Evolutionary conservation across 2,797 vertebrate species (phyloP).

Genomic region (Poecilia gillii): DNA sequence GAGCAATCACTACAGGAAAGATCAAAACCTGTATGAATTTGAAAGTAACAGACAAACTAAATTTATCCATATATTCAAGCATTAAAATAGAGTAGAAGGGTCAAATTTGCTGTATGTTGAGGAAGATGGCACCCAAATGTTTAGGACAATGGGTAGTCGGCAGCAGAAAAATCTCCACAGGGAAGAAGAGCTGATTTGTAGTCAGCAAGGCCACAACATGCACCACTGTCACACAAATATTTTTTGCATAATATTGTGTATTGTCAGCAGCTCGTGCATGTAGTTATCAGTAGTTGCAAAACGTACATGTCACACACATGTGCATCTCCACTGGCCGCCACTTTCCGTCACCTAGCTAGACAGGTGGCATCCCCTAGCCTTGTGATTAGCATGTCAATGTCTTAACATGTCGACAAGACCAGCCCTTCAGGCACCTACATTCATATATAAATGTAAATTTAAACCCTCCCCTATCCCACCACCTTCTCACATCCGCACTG

Average conservation of each 20-base stretch:
- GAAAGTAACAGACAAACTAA: conserved; percentile 16
- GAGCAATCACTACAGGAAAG: neutral
- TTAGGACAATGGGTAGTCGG: conserved; percentile 17
- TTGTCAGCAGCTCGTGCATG: conserved; percentile 75
- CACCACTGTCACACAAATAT: conserved; percentile 59
- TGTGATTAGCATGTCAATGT: conserved; percentile 85
- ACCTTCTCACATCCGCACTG: conserved; percentile 47
- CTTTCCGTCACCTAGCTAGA: conserved; percentile 73
- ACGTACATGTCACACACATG: conserved; percentile 31
- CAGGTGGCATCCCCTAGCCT: conserved; percentile 79
- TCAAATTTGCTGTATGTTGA: conserved; percentile 16
- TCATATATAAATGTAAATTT: conserved; percentile 82
- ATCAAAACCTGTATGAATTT: neutral
- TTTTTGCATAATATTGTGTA: conserved; percentile 83
- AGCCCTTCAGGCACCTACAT: conserved; percentile 73
- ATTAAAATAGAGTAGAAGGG: conserved; percentile 17
- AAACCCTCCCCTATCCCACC: conserved; percentile 28
- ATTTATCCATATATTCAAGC: conserved; percentile 15
- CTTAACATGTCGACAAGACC: conserved; percentile 77
- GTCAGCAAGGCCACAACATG: conserved; percentile 47
- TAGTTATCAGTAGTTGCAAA: conserved; percentile 73
- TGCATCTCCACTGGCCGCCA: conserved; percentile 45
- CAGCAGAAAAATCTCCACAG: conserved; percentile 30
- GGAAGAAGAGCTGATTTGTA: conserved; percentile 56
- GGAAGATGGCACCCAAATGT: conserved; percentile 15